Conservation (phyloP, 2,113 vertebrate species). For the Motacilla alba region DNA sequence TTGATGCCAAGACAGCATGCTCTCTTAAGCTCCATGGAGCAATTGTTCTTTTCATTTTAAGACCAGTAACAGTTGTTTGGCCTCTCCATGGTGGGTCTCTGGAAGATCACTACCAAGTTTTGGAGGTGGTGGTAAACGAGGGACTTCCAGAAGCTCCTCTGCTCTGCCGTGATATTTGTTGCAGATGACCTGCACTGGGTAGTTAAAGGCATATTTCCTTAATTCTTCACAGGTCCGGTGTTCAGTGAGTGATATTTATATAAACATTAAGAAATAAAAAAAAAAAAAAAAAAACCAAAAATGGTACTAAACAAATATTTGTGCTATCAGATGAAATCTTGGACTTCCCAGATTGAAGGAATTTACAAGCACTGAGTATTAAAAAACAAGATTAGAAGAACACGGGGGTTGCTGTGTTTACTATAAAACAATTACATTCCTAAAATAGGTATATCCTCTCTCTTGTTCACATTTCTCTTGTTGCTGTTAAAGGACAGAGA, state of each 20-base stretch:
- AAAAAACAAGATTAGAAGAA: background rate
- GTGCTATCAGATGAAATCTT: background rate
- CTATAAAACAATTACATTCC: background rate
- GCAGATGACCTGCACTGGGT: background rate
- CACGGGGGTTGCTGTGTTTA: background rate
- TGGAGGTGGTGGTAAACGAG: background rate
- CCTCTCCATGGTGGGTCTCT: background rate
- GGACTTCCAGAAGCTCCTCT: background rate
- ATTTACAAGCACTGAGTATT: background rate
- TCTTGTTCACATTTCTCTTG: background rate
- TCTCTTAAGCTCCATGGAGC: background rate
- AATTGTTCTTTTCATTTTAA: background rate
- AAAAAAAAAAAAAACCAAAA: background rate
- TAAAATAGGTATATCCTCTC: background rate
- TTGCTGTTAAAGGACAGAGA: background rate
- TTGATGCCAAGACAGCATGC: background rate
- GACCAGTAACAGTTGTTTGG: accelerated
- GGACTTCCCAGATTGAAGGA: background rate
- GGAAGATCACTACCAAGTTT: background rate
- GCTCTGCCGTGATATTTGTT: background rate
- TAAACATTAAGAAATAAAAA: background rate
- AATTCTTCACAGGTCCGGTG: background rate
- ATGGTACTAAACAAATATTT: background rate
- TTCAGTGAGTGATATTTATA: background rate
- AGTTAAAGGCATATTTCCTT: background rate